Percentiles rank a stretch among this genome's conserved stretches.
Conservation (phyloP, 2,113 vertebrate genomes). For the Tinamus guttatus region DNA sequence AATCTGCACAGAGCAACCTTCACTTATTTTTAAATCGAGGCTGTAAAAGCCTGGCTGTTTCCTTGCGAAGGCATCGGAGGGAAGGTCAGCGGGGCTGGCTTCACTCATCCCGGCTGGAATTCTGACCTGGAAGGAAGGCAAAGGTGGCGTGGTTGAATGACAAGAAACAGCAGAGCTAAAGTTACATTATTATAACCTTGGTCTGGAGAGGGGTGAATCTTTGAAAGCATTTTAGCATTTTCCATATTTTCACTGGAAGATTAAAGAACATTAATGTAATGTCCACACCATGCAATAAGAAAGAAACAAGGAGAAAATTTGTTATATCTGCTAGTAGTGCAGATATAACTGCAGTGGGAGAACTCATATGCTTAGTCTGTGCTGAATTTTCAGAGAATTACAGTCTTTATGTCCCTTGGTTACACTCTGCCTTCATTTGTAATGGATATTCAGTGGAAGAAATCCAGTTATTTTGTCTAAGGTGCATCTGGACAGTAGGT, state of each 20-base stretch:
- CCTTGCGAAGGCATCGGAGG: slow-evolving; percentile 25
- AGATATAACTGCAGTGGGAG: background rate
- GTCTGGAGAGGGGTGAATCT: background rate
- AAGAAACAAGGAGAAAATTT: background rate
- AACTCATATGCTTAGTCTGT: background rate
- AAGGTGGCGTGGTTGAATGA: background rate
- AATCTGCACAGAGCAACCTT: background rate
- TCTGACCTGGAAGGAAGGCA: slow-evolving; percentile 23
- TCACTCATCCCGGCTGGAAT: slow-evolving; percentile 4
- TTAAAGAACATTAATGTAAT: background rate
- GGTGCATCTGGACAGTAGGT: background rate
- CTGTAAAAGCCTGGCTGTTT: background rate
- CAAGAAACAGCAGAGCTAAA: slow-evolving; percentile 13
- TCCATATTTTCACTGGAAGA: background rate
- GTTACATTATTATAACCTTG: background rate
- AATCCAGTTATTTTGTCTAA: background rate
- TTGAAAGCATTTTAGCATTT: background rate
- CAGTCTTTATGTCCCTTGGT: background rate
- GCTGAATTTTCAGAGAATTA: background rate
- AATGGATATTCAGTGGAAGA: background rate
- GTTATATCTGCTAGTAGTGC: background rate
- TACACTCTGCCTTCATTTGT: background rate
- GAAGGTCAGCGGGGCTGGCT: background rate
- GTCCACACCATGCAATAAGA: background rate
- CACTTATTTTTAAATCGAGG: slow-evolving; percentile 11